Conservation (phyloP, 2,888 invertebrate species). For the Andrena camellia region DNA sequence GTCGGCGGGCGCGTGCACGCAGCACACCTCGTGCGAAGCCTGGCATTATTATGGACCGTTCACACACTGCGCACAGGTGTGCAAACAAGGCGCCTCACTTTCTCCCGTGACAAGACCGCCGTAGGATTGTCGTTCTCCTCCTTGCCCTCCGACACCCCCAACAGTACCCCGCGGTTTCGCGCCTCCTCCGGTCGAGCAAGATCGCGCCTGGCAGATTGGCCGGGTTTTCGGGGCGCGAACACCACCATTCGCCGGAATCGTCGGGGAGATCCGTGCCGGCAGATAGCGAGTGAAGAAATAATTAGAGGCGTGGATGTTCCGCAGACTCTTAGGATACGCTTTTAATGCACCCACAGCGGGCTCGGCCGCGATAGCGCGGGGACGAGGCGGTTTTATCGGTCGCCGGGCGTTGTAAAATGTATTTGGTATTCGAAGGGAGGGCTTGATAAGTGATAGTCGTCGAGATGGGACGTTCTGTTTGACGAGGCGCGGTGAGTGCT, state of each 20-base stretch:
- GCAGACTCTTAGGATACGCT: slow-evolving; percentile 7
- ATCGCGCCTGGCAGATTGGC: slow-evolving; percentile 47
- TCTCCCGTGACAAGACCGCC: slow-evolving; percentile 65
- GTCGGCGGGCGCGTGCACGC: slow-evolving; percentile 36
- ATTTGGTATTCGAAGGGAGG: neutral
- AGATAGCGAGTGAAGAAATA: slow-evolving; percentile 48
- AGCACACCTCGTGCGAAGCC: slow-evolving; percentile 50
- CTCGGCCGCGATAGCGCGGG: slow-evolving; percentile 21
- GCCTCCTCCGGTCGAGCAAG: slow-evolving; percentile 8
- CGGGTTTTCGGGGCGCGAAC: slow-evolving; percentile 22
- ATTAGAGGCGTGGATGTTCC: slow-evolving; percentile 47
- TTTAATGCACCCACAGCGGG: slow-evolving; percentile 11
- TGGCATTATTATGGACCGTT: slow-evolving; percentile 61
- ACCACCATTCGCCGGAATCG: slow-evolving; percentile 23
- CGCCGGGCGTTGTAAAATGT: slow-evolving; percentile 4
- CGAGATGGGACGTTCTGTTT: neutral
- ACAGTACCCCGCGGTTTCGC: slow-evolving; percentile 38
- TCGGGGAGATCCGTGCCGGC: slow-evolving; percentile 27
- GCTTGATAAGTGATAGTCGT: slow-evolving; percentile 8
- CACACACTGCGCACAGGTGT: slow-evolving; percentile 75
- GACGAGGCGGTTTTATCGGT: slow-evolving; percentile 21
- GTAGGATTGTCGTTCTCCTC: slow-evolving; percentile 49
- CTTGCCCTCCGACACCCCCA: neutral
- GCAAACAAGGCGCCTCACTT: slow-evolving; percentile 77
- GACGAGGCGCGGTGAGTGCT: neutral